phyloP scores from a whole-genome alignment of 2,888 invertebrate genomes.

The Plebejus melissa region DNA sequence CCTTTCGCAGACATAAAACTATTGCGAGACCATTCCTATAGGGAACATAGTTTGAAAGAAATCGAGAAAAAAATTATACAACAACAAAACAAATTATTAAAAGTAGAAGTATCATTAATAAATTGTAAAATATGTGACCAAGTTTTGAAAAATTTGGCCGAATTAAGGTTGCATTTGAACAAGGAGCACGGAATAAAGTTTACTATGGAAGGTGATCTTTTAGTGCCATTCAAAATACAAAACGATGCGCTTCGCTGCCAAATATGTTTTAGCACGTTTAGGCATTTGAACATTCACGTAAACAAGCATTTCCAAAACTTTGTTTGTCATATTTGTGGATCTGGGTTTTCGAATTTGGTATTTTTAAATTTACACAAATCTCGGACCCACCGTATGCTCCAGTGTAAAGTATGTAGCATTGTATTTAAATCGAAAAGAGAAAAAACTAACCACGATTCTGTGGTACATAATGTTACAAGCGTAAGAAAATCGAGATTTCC shows the following conservation, averaged over 20 bases:
- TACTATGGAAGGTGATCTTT: slow-evolving; percentile 47
- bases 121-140: slow-evolving; percentile 54
- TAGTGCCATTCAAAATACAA: slow-evolving; percentile 61
- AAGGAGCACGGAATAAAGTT: slow-evolving; percentile 47
- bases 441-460: slow-evolving; percentile 45
- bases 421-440: slow-evolving; percentile 45
- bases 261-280: slow-evolving; percentile 57
- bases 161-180: slow-evolving; percentile 49
- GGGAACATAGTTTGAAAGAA: slow-evolving; percentile 47
- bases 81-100: slow-evolving; percentile 59
- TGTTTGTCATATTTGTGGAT: slow-evolving; percentile 64
- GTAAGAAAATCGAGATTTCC: slow-evolving; percentile 55
- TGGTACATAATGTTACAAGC: slow-evolving; percentile 42
- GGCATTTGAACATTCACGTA: slow-evolving; percentile 62
- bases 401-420: slow-evolving; percentile 50
- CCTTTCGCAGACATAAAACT: slow-evolving; percentile 54
- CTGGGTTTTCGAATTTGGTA: slow-evolving; percentile 59
- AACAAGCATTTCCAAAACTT: slow-evolving; percentile 66
- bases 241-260: slow-evolving; percentile 51
- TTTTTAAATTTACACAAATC: slow-evolving; percentile 61
- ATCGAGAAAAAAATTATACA: slow-evolving; percentile 59
- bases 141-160: slow-evolving; percentile 41
- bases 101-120: slow-evolving; percentile 59
- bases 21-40: slow-evolving; percentile 50
- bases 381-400: slow-evolving; percentile 48